Base-by-base conservation (phyloP, 2,797 vertebrate genomes). In the Cephalopachus bancanus region DNA sequence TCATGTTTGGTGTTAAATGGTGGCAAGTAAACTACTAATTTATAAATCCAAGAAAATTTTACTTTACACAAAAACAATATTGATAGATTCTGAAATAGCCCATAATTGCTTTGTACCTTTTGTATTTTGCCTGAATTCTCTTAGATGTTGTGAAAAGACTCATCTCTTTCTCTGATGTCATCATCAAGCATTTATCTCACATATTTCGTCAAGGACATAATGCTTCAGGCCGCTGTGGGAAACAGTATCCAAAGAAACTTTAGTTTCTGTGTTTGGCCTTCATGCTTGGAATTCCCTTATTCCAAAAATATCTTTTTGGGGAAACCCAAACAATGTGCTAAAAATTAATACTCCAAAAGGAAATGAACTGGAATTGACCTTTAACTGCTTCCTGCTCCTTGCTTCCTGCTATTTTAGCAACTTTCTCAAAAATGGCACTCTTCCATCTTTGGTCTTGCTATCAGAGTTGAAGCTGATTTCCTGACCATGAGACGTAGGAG, bases 301-400 rank as follows among this genome's bases (percentile, higher is more conserved):
- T 92, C 94, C 75, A 83, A 92, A 97, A 97, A 96, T 96, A 95
- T 62, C 75, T 94, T 91, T 83, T 96, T 65, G 76, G 97, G 89
- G 88, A 93, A 97, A 83, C 97, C 96, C 97, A 98, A 96, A 97
- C 96, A 97, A 92, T 95, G 83, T 96, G n/a, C 89, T 97, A 94
- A 97, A 44, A 97, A 96, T 96, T 96, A 97, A 93, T 94, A 44
- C 89, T 89, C 67, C 44, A 55, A 75, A 89, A 96, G 86, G 96
- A 97, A 95, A 37, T 83, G 91, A 75, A 79, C 89, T 97, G n/a
- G 51, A 71, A 37, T 64, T 87, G 93, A 95, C 89, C 94, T 92
- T 91, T 20, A 44, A 19, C n/a, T 49, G 44, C 83, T 94, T 97
- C 95, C 95, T 87, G 83, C 57, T 93, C 64, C 89, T 89, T 83